Percentiles rank a stretch among this genome's conserved stretches.
phyloP scores from a whole-genome alignment of 2,113 vertebrate genomes.

The Lanius collurio region DNA sequence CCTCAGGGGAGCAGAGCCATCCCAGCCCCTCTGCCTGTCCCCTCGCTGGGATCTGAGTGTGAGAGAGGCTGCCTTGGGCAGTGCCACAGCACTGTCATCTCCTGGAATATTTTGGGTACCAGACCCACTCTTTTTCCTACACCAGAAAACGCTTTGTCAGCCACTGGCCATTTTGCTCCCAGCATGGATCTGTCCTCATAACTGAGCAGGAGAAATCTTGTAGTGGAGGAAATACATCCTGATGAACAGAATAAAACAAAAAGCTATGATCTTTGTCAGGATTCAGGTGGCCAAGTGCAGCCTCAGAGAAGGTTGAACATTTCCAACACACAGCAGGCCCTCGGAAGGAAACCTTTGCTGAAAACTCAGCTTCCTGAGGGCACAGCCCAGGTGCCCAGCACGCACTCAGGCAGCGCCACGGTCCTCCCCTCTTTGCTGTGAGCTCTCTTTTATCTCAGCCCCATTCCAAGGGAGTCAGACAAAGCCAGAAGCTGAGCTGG shows the following conservation, averaged over 20 bases:
- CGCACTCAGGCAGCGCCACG: rapidly evolving
- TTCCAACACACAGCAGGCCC: background rate
- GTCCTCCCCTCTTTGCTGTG: background rate
- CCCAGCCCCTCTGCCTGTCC: rapidly evolving
- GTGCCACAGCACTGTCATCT: rapidly evolving
- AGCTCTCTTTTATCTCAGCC: background rate
- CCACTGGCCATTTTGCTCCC: background rate
- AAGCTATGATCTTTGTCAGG: rapidly evolving
- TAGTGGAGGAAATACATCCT: background rate
- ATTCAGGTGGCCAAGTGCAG: background rate
- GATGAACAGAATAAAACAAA: background rate
- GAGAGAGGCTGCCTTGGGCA: background rate
- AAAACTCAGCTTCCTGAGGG: background rate
- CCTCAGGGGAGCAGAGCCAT: rapidly evolving
- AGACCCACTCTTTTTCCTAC: background rate
- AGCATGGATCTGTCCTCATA: background rate
- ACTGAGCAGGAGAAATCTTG: background rate
- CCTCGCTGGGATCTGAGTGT: background rate
- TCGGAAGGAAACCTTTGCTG: background rate
- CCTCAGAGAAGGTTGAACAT: background rate
- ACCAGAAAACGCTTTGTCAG: rapidly evolving
- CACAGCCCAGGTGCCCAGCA: background rate
- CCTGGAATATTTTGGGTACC: background rate
- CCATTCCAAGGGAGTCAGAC: background rate
- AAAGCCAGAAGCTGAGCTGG: conserved; percentile 10